Base-by-base conservation (phyloP, 2,797 vertebrate species). In the Diplodus puntazzo region DNA sequence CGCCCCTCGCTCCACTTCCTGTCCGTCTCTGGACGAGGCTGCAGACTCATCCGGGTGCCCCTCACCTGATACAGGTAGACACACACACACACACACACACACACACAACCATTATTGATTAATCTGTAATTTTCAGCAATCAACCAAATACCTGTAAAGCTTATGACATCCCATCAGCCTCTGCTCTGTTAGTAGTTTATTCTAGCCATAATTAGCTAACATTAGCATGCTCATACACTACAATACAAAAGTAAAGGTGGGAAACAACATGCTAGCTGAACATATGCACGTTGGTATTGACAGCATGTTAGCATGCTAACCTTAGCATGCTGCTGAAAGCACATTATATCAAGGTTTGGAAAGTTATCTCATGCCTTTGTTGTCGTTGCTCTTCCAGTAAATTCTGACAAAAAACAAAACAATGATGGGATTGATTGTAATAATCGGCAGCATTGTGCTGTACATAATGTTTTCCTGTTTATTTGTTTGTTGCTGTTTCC, bases 31-130 rank as follows among this genome's bases (percentile, higher is more conserved):
- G 70, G 89, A 90, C 48, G 74, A 79, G 59, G 46, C 80, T 0
- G 68, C 85, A 17, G 88, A 80, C 77, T 92, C 88, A 0, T 73
- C 82, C 5, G 79, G 85, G 45, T 53, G 55, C 34, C 62, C 69
- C 16, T 91, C 88, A 77, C 82, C 88, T 43, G 46, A 83, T 20
- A 92, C 83, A 92, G 91, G 91, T 95, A 92, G 20, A 27, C 46
- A 23, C 30, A 62, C 59, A 3, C 17, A 55, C 25, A 27, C 46
- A 23, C 30, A 62, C 59, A 3, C 17, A 55, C 25, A 30, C 81
- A 48, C 69, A 45, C 12, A 2, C 13, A 27, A 21, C 3, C 1
- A 27, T 9, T 10, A 5, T 9, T 45, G 13, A 53, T 42, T 4
- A 1, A n/a, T 52, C 7, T 48, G 14, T 21, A 6, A 8, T 60